A percentile compares a stretch with the other conserved stretches of the same genome.
Conservation (phyloP, 2,113 vertebrate species). For the Platycercus adscitus region DNA sequence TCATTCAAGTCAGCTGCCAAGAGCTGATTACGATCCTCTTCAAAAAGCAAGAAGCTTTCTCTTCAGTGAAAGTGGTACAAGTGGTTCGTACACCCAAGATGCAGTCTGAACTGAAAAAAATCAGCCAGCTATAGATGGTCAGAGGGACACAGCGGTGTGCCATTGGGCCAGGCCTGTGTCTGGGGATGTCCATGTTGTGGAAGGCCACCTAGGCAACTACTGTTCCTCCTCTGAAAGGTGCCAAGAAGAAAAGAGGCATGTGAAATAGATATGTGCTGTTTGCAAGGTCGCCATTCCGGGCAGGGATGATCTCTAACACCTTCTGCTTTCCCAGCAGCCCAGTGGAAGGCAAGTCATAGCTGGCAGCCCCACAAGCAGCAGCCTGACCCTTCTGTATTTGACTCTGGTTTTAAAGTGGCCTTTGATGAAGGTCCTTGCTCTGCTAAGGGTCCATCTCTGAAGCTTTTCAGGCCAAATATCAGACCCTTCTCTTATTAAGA, state of each 20-base stretch:
- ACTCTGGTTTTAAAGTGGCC: neutral
- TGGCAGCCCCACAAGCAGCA: neutral
- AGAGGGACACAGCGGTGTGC: neutral
- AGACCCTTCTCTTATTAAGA: neutral
- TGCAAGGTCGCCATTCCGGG: neutral
- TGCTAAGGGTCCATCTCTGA: neutral
- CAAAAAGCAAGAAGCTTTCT: neutral
- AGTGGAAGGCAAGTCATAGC: neutral
- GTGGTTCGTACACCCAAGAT: neutral
- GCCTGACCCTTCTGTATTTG: neutral
- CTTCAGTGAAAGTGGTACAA: neutral
- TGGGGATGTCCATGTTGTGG: neutral
- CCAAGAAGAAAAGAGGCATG: neutral
- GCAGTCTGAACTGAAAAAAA: neutral
- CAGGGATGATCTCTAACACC: neutral
- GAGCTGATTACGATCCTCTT: neutral
- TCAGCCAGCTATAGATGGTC: neutral
- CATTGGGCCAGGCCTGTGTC: neutral
- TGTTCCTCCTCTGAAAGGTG: neutral
- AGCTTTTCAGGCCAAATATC: neutral
- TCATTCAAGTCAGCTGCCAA: neutral
- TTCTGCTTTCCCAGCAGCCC: neutral
- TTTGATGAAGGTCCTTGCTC: rapidly evolving
- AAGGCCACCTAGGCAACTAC: neutral
- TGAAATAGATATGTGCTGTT: neutral